Conservation (phyloP, 1,140 invertebrate genomes). For the Nephila pilipes region DNA sequence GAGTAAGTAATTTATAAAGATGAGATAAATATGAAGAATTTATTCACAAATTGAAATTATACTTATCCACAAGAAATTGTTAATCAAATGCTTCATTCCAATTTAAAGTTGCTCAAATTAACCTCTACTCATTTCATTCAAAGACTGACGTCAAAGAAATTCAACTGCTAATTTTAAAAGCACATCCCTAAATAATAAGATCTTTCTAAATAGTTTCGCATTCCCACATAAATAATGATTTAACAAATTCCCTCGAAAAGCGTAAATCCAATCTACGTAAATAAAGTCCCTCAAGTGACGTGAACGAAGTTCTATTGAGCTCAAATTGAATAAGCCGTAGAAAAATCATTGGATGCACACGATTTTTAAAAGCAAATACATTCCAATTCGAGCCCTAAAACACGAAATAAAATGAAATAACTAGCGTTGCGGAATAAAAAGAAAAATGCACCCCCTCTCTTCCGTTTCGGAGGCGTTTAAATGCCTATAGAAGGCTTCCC, state of each 20-base stretch:
- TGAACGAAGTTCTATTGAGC: not conserved
- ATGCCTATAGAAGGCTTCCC: not conserved
- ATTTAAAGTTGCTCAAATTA: not conserved
- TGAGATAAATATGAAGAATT: too few species aligned
- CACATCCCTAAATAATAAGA: not conserved
- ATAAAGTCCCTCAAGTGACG: not conserved
- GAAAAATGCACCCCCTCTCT: not conserved
- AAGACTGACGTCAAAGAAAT: not conserved
- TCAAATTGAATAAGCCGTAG: not conserved
- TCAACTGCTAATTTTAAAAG: not conserved
- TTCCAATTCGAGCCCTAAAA: not conserved
- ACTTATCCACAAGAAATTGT: too few species aligned
- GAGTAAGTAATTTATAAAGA: too few species aligned
- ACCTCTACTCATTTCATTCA: not conserved
- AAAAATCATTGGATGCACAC: slow-evolving; percentile 2
- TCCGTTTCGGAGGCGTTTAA: slow-evolving; percentile 8
- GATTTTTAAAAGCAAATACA: not conserved
- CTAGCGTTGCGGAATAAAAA: not conserved
- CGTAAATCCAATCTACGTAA: not conserved
- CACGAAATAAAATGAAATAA: slow-evolving; percentile 8
- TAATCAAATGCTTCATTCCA: too few species aligned
- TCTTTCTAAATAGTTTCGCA: not conserved
- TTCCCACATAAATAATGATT: slow-evolving; percentile 25
- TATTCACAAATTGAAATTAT: too few species aligned
- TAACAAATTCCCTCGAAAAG: slow-evolving; percentile 3